phyloP scores from a whole-genome alignment of 2,888 invertebrate genomes.

The Rhodophaea formosa region DNA sequence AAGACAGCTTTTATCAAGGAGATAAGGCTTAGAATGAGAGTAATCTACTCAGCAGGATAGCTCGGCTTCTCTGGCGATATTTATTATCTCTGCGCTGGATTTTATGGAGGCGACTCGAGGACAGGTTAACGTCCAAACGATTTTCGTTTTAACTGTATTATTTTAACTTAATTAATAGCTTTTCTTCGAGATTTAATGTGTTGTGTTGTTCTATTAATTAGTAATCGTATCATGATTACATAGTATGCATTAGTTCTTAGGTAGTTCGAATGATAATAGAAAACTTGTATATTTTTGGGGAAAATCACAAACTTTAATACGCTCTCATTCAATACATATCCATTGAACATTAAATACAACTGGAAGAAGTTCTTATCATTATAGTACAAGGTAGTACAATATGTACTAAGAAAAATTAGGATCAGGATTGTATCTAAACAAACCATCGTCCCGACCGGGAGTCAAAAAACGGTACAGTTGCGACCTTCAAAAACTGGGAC shows the following conservation, averaged over 20 bases:
- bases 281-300: too few species aligned
- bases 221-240: background rate
- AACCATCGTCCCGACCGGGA: background rate
- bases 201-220: background rate
- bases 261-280: too few species aligned
- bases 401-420: background rate
- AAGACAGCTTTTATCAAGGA: conserved; percentile 26
- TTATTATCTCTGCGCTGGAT: conserved; percentile 39
- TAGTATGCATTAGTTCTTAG: too few species aligned
- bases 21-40: conserved; percentile 14
- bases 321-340: too few species aligned
- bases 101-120: conserved; percentile 39
- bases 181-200: background rate
- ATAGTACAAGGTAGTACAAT: too few species aligned
- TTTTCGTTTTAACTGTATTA: conserved; percentile 39
- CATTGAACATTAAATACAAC: too few species aligned
- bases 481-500: conserved; percentile 38
- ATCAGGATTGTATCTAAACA: background rate
- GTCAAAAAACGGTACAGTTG: conserved; percentile 17
- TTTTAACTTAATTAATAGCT: conserved; percentile 39
- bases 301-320: too few species aligned
- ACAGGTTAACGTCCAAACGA: conserved; percentile 54
- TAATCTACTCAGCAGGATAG: background rate
- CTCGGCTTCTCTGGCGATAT: conserved; percentile 30
- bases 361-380: too few species aligned